These are phyloP conservation scores for Ptycholaimellus sp. DNA, from an alignment of 2,888 invertebrate species.

Conservation along the genomic window DNA sequence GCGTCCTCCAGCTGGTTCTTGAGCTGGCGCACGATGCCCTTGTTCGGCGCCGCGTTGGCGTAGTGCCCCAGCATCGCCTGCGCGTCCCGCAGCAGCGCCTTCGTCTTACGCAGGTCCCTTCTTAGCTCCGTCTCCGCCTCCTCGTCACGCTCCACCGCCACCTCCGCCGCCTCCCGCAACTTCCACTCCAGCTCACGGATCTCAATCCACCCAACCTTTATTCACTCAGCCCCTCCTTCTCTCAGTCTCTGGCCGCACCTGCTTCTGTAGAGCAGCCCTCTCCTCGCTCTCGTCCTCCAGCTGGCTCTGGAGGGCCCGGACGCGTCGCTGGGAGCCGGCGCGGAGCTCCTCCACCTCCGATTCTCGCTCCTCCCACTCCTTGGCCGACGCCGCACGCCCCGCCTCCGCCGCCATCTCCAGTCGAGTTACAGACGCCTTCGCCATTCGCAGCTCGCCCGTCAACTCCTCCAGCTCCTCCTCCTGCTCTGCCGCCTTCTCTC, in stretches of 20 bases:
- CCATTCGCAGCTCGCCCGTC: constrained; percentile 61
- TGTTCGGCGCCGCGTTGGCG: constrained; percentile 10
- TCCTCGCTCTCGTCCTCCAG: constrained; percentile 25
- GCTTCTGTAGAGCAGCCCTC: not conserved
- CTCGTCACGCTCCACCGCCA: constrained; percentile 12
- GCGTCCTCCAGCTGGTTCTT: constrained; percentile 53
- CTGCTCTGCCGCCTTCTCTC: constrained; percentile 2
- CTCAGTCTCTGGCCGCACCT: too few species aligned
- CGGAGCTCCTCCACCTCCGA: constrained; percentile 77
- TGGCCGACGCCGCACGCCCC: constrained; percentile 11
- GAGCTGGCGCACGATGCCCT: constrained; percentile 11
- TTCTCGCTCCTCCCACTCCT: constrained; percentile 66
- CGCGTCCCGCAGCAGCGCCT: constrained; percentile 13
- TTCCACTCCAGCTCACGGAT: not conserved
- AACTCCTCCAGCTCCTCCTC: constrained; percentile 74
- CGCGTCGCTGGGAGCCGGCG: constrained; percentile 66
- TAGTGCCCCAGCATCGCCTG: constrained; percentile 13
- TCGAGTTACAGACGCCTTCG: constrained; percentile 62
- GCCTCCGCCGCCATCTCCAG: constrained; percentile 74
- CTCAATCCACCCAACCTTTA: too few species aligned
- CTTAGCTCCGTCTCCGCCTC: constrained; percentile 32
- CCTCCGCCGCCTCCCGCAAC: not conserved
- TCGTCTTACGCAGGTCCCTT: constrained; percentile 11
- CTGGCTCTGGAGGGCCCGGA: constrained; percentile 63
- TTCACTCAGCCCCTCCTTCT: too few species aligned